Conservation (phyloP, 2,888 invertebrate species). For the Sympetrum striolatum region DNA sequence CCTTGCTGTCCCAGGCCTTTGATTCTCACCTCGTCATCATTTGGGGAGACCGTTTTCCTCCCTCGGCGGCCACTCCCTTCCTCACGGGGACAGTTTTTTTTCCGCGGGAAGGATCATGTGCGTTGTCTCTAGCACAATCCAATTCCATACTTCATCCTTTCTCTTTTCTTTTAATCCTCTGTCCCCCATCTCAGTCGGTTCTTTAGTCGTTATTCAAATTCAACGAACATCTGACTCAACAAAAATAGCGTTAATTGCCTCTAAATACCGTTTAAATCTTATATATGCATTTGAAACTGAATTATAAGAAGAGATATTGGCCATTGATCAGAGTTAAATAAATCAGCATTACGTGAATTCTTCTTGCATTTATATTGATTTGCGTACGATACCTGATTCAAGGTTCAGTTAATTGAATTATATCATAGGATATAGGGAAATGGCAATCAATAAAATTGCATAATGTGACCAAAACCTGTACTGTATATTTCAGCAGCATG, state of each 20-base stretch:
- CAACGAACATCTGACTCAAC: background rate
- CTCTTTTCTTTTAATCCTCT: background rate
- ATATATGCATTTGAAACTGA: background rate
- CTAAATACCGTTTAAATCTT: background rate
- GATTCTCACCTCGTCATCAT: conserved; percentile 39
- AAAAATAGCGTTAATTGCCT: background rate
- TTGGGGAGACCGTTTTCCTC: background rate
- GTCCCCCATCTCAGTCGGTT: background rate
- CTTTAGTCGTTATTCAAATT: background rate
- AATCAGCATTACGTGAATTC: no score
- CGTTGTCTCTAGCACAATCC: background rate
- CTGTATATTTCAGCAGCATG: no score
- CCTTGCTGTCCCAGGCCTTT: background rate
- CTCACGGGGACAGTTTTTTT: background rate
- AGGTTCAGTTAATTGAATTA: no score
- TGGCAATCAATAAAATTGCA: no score
- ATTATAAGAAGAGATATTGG: no score
- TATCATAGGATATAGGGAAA: no score
- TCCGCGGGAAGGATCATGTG: background rate
- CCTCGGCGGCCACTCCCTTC: background rate
- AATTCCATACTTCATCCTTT: background rate
- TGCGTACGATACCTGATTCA: no score
- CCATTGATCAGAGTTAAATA: no score
- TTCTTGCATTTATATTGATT: no score
- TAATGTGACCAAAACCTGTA: no score